phyloP scores from a whole-genome alignment of 2,113 vertebrate genomes.

The Axis porcinus region DNA sequence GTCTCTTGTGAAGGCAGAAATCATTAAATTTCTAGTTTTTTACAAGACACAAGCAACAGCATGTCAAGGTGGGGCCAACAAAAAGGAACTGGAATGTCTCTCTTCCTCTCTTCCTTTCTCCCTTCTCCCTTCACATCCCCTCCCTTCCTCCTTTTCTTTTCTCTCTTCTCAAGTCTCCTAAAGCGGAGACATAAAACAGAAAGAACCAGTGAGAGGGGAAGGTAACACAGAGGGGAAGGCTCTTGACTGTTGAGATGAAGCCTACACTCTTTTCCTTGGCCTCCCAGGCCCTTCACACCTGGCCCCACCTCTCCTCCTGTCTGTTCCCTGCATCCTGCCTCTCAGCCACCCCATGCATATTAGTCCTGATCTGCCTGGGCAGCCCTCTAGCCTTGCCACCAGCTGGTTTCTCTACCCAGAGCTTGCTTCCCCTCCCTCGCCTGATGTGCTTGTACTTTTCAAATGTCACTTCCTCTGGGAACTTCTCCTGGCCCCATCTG shows the following conservation, averaged over 20 bases:
- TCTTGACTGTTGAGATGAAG: neutral
- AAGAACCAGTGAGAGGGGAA: neutral
- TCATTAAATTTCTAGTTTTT: neutral
- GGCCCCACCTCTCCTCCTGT: neutral
- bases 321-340: neutral
- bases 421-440: neutral
- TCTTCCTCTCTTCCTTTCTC: neutral
- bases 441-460: neutral
- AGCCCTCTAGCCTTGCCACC: neutral
- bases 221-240: neutral
- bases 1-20: neutral
- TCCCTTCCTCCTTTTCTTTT: neutral
- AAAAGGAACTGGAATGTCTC: neutral
- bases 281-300: neutral
- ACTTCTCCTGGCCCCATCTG: neutral
- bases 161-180: neutral
- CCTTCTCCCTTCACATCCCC: fast-evolving
- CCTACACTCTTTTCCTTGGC: neutral
- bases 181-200: neutral
- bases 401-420: neutral
- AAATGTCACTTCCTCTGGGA: slow-evolving; percentile 40
- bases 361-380: neutral
- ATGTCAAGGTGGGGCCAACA: neutral
- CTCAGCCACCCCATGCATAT: neutral
- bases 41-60: neutral